Percentiles rank a stretch among this genome's conserved stretches.
Evolutionary conservation across 2,113 vertebrate genomes (phyloP).

Genomic region (Bos indicus): DNA sequence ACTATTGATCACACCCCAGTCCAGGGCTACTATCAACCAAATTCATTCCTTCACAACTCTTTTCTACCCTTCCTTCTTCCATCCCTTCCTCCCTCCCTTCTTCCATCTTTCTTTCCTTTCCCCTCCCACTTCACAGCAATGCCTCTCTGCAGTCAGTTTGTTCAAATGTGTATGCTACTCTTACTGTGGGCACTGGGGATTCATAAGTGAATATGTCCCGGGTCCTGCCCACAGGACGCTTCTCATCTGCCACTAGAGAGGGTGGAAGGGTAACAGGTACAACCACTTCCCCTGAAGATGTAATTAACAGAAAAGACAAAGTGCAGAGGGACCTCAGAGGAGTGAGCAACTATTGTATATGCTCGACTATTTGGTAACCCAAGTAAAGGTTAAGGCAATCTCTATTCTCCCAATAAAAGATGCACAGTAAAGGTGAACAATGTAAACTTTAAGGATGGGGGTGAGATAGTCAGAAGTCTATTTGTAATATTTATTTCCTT

Average conservation of each 20-base stretch:
- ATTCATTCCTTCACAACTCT: not conserved
- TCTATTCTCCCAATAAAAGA: not conserved
- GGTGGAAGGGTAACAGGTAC: not conserved
- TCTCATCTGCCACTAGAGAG: not conserved
- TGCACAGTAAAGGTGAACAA: not conserved
- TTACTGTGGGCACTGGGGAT: not conserved
- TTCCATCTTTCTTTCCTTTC: not conserved
- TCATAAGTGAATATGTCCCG: not conserved
- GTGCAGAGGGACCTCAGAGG: not conserved
- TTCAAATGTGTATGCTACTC: not conserved
- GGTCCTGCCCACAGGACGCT: not conserved
- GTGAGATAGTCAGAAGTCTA: not conserved
- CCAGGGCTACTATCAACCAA: not conserved
- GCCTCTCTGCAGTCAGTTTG: not conserved
- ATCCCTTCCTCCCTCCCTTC: not conserved
- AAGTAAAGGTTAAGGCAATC: not conserved
- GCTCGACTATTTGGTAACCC: not conserved
- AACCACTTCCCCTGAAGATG: not conserved
- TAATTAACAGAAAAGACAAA: not conserved
- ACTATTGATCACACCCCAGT: not conserved
- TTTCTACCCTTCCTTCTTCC: not conserved
- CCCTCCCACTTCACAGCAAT: not conserved
- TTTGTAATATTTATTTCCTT: not conserved
- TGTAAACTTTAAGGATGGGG: not conserved
- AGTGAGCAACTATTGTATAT: accelerated